These are phyloP conservation scores for Elymnias hypermnestra DNA, from an alignment of 1,140 invertebrate species.

Conservation along the genomic window DNA sequence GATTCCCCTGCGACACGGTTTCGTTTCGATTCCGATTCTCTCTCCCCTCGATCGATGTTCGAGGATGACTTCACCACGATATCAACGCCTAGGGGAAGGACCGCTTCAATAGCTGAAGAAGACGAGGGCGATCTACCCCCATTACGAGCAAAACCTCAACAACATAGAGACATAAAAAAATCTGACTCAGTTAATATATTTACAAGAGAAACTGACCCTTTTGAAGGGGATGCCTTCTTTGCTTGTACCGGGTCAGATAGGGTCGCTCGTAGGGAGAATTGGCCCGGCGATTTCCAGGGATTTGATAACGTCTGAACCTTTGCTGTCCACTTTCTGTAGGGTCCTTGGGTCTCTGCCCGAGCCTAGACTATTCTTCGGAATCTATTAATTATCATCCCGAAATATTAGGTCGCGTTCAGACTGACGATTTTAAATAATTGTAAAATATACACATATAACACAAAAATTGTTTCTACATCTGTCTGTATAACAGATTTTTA, in stretches of 20 bases:
- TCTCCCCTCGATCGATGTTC: constrained; percentile 78
- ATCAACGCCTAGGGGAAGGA: constrained; percentile 36
- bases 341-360: no score
- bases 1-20: constrained; percentile 71
- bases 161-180: constrained; percentile 81
- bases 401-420: no score
- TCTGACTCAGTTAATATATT: constrained; percentile 93
- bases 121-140: constrained; percentile 58
- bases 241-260: constrained; percentile 74
- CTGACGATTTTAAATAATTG: no score
- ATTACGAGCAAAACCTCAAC: constrained; percentile 33
- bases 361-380: no score
- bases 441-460: no score
- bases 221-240: constrained; percentile 91
- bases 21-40: constrained; percentile 65
- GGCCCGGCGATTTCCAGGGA: constrained; percentile 63
- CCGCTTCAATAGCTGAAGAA: constrained; percentile 65
- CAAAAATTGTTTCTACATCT: no score
- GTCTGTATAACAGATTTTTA: no score
- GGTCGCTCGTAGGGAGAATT: constrained; percentile 63
- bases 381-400: no score
- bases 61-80: constrained; percentile 84
- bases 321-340: constrained; percentile 14
- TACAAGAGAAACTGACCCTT: constrained; percentile 85
- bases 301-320: constrained; percentile 57